Conservation (phyloP, 2,797 vertebrate genomes). For the Acanthis flammea region DNA sequence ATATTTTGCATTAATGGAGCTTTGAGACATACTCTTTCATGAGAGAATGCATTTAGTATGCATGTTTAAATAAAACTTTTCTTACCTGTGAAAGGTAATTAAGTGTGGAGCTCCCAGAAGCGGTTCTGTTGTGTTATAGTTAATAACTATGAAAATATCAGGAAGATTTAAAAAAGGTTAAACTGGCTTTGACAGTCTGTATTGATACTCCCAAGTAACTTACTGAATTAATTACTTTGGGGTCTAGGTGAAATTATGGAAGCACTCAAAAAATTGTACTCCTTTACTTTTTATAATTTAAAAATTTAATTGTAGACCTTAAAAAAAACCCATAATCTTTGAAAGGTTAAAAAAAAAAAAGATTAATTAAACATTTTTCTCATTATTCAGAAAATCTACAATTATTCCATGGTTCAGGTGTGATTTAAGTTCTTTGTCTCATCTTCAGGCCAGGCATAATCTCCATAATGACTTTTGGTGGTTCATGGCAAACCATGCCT, state of each 20-base stretch:
- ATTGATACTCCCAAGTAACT: background rate
- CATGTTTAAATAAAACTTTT: background rate
- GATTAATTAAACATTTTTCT: background rate
- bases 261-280: background rate
- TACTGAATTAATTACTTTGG: background rate
- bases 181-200: background rate
- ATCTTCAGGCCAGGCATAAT: background rate
- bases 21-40: background rate
- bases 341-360: background rate
- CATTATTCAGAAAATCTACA: background rate
- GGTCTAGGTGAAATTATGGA: background rate
- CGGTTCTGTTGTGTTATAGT: fast-evolving
- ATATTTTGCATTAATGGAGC: background rate
- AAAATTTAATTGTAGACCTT: background rate
- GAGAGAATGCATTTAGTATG: background rate
- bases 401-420: background rate
- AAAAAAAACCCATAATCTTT: fast-evolving
- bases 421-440: background rate
- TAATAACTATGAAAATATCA: background rate
- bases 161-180: background rate
- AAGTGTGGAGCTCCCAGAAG: background rate
- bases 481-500: background rate
- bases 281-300: background rate
- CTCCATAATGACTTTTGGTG: background rate
- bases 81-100: background rate